Evolutionary conservation across 2,797 vertebrate species (phyloP), one percentile per base, ranked within the genome.

Genomic region (Tympanoctomys barrerae): DNA sequence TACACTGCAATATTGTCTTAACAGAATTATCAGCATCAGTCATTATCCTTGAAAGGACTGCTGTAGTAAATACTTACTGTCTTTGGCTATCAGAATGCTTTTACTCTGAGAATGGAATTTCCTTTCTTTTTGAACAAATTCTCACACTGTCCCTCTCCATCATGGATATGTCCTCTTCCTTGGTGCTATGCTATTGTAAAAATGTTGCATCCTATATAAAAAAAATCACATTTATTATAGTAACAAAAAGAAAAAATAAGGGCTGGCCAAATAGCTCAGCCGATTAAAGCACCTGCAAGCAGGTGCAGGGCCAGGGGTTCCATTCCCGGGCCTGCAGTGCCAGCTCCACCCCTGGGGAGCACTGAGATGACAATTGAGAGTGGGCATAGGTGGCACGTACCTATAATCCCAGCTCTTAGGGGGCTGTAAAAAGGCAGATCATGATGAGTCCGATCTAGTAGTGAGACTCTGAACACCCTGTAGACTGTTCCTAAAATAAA

Each of bases 131-230:
- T 54, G 3, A 88, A 49, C 6, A 54, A 22, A 52, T 61, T 77
- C 52, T 73, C 42, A 42, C 42, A 0, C 2, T 10, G 6, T 1
- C 8, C 2, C 6, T 18, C 0, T 80, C 4, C 0, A 31, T 13
- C n/a, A 10, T 24, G 59, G 13, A 39, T 16, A n/a, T 21, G 36
- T 7, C 7, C 1, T 80, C 33, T 81, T 84, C 0, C n/a, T 68
- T 46, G 57, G 5, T 16, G 19, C 31, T 75, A 11, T 68, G 7
- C 13, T 46, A 7, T 79, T 52, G 28, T 59, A 26, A 33, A 64
- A 64, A 18, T 18, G 82, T 36, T 94, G 14, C 31, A 52, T 80
- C 49, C 14, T 39, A 1, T 75, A 49, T 3, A 52, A 66, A 91
- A 83, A 0, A 83, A 61, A 68, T 6, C 52, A 10, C 42, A 68